These are phyloP conservation scores for Xestia c-nigrum DNA, from an alignment of 2,888 invertebrate genomes.

Conservation along the genomic window DNA sequence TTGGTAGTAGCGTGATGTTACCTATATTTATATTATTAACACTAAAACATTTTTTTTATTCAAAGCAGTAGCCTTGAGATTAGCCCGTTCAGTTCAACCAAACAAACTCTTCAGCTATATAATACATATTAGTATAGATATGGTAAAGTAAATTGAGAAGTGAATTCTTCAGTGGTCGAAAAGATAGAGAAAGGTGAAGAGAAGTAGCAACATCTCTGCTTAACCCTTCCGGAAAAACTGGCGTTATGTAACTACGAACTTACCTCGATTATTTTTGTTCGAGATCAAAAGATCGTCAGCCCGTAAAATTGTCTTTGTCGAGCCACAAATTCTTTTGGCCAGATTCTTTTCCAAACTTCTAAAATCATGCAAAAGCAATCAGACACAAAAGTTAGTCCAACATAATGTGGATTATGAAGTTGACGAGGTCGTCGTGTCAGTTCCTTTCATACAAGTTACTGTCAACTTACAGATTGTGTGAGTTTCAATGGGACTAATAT, in stretches of 20 bases:
- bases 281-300: not conserved
- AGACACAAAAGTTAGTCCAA: constrained; percentile 14
- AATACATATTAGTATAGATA: no score
- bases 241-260: not conserved
- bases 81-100: no score
- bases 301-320: constrained; percentile 34
- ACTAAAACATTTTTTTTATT: no score
- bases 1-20: no score
- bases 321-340: constrained; percentile 15
- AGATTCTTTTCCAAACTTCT: constrained; percentile 16
- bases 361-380: constrained; percentile 28
- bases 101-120: no score
- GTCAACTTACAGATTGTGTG: constrained; percentile 33
- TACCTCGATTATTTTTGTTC: no score
- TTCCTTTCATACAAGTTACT: constrained; percentile 33
- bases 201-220: not conserved
- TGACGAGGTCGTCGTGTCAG: constrained; percentile 14
- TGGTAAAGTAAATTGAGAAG: not conserved
- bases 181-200: no score
- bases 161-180: not conserved
- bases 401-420: constrained; percentile 31
- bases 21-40: no score
- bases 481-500: constrained; percentile 22
- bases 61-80: no score
- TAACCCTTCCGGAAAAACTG: not conserved